Base-by-base conservation (phyloP, 2,113 vertebrate species). In the Hippocampus comes region DNA sequence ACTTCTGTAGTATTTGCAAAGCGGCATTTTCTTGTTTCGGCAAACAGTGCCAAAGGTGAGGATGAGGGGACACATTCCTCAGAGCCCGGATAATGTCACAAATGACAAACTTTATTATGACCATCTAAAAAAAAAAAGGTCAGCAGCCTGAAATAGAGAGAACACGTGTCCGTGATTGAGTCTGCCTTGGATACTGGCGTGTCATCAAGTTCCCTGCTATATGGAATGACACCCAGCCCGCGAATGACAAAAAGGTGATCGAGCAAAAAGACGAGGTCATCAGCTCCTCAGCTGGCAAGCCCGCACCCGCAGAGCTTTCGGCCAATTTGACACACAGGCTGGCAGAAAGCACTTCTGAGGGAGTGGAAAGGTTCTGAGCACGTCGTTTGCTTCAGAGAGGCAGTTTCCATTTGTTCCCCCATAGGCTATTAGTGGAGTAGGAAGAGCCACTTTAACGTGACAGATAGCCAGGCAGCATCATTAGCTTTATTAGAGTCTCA, bases 311-410 rank as follows among this genome's bases (percentile, higher is more conserved):
- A 5, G 84, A 88, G 72, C 9, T 73, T 68, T 76, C 79, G 21
- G 78, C 78, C 63, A 87, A 79, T 80, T 94, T 93, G 80, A 92
- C 90, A 90, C 79, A 91, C 57, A 90, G 79, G 53, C 90, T 92
- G 67, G 91, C 91, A 77, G 81, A 86, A 75, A 84, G 90, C 21
- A 84, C 93, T 79, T 89, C 84, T 67, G 91, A 91, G 82, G 90
- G 89, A 63, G 61, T 82, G 82, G 83, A 84, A 63, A 90, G 90
- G 77, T 27, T 86, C 70, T 84, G 88, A 80, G 78, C 51, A 1
- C 70, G 75, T 55, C 63, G 63, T 43, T 38, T 74, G 64, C 80
- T 57, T 71, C 6, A 59, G 79, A 76, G 68, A 11, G 20, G 23
- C 63, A 67, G 70, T 67, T 75, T 41, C 80, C 72, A 56, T 56